Conservation (phyloP, 2,113 vertebrate species). For the Solea senegalensis region DNA sequence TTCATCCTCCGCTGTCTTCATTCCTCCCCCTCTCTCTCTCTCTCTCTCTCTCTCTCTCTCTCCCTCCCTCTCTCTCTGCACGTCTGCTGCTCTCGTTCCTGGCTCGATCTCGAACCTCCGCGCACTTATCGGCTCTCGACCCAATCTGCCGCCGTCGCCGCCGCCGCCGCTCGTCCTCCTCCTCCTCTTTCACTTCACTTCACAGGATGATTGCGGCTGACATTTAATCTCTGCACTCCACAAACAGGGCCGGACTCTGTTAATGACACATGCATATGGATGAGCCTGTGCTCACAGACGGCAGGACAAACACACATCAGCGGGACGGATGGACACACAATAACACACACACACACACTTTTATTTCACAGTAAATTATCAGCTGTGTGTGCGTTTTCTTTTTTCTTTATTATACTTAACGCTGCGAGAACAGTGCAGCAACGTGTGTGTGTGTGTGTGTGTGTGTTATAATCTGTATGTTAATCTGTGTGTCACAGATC, state of each 20-base stretch:
- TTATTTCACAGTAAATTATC: not conserved
- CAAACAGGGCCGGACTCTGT: slow-evolving; percentile 51
- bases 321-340: not conserved
- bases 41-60: no score
- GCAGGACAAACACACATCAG: slow-evolving; percentile 10
- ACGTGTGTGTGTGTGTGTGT: not conserved
- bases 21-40: no score
- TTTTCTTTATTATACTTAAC: no score
- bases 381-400: not conserved
- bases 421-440: no score
- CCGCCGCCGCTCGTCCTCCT: not conserved
- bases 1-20: no score
- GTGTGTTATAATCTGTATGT: slow-evolving; percentile 1
- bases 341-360: not conserved
- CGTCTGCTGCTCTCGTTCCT: not conserved
- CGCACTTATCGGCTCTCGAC: slow-evolving; percentile 11
- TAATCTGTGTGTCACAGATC: slow-evolving; percentile 82
- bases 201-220: slow-evolving; percentile 60
- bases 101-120: not conserved
- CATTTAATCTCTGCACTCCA: slow-evolving; percentile 70
- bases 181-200: slow-evolving; percentile 21
- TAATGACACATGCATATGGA: slow-evolving; percentile 73
- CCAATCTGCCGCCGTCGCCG: not conserved
- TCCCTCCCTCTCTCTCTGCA: no score
- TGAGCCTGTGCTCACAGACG: no score